A percentile compares a stretch with the other conserved stretches of the same genome.
Conservation (phyloP, 2,888 invertebrate genomes). For the Plagiodera versicolora region DNA sequence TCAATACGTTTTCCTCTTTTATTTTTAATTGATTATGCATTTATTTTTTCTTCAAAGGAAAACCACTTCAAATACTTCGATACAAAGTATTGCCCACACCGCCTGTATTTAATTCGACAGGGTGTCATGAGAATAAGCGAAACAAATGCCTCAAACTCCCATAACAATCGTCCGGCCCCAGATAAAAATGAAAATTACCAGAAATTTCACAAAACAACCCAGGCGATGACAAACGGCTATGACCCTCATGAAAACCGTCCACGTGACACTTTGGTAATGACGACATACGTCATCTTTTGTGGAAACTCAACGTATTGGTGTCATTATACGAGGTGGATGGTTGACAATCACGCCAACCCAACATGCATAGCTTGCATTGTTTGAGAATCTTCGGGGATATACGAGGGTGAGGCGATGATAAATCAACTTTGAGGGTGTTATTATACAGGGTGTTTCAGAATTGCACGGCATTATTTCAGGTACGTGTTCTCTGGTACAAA, state of each 20-base stretch:
- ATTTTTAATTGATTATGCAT: too few relatives aligned
- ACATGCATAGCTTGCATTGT: constrained; percentile 28
- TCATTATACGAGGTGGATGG: constrained; percentile 43
- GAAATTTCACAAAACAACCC: constrained; percentile 45
- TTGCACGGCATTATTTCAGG: too few relatives aligned
- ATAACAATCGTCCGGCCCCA: constrained; percentile 11
- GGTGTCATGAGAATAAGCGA: constrained; percentile 31
- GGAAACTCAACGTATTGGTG: constrained; percentile 47
- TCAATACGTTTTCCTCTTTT: too few relatives aligned
- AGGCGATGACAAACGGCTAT: constrained; percentile 43
- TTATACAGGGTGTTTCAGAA: too few relatives aligned
- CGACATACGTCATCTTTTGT: constrained; percentile 50
- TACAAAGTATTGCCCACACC: too few relatives aligned
- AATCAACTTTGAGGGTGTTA: too few relatives aligned
- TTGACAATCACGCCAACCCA: constrained; percentile 27
- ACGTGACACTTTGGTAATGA: constrained; percentile 48
- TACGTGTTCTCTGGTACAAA: too few relatives aligned
- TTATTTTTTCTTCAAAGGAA: too few relatives aligned
- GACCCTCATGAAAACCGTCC: constrained; percentile 42
- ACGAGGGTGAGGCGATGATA: not conserved
- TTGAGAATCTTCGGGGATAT: constrained; percentile 9
- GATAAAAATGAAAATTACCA: constrained; percentile 43
- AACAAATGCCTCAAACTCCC: constrained; percentile 33
- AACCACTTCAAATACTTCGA: too few relatives aligned
- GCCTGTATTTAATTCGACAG: not conserved